These are phyloP conservation scores for Drosophila ezoana DNA, from an alignment of 2,888 invertebrate genomes.

Conservation along the genomic window DNA sequence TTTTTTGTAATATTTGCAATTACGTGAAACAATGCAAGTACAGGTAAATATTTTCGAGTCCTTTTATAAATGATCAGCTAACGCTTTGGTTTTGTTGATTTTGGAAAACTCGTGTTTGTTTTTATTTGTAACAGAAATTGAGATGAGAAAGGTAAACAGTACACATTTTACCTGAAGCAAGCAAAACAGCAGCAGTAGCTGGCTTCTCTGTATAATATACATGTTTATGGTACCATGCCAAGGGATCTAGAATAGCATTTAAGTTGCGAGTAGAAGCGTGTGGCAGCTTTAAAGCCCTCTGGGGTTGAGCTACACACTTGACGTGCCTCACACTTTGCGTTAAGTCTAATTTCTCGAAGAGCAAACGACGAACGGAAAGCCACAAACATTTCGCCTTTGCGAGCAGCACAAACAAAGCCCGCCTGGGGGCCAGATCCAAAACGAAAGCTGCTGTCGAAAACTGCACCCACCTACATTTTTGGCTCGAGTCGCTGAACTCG, in stretches of 20 bases:
- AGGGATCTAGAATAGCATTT: slow-evolving; percentile 12
- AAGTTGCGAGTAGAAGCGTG: slow-evolving; percentile 7
- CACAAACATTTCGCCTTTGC: background rate
- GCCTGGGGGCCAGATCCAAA: slow-evolving; percentile 25
- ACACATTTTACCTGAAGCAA: slow-evolving; percentile 23
- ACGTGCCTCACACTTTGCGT: slow-evolving; percentile 16
- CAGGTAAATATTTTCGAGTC: background rate
- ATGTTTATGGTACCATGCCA: slow-evolving; percentile 14
- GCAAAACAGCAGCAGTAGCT: background rate
- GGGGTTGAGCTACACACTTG: slow-evolving; percentile 13
- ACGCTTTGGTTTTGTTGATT: background rate
- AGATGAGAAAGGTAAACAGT: slow-evolving; percentile 8
- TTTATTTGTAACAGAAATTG: slow-evolving; percentile 2
- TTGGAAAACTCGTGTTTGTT: background rate
- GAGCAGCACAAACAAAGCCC: slow-evolving; percentile 3
- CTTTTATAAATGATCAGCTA: slow-evolving; percentile 4
- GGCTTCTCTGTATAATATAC: slow-evolving; percentile 2
- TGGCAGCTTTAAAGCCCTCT: slow-evolving; percentile 20
- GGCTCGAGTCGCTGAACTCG: slow-evolving; percentile 9
- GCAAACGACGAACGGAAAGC: slow-evolving; percentile 22
- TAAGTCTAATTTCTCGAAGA: slow-evolving; percentile 48
- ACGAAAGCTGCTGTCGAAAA: slow-evolving; percentile 16
- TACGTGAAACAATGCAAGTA: slow-evolving; percentile 1
- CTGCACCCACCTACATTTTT: slow-evolving; percentile 9
- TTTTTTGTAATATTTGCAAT: slow-evolving; percentile 12